Percentiles rank a stretch among this genome's conserved stretches.
phyloP scores from a whole-genome alignment of 2,888 invertebrate genomes.

The Aphelenchoides bicaudatus region DNA sequence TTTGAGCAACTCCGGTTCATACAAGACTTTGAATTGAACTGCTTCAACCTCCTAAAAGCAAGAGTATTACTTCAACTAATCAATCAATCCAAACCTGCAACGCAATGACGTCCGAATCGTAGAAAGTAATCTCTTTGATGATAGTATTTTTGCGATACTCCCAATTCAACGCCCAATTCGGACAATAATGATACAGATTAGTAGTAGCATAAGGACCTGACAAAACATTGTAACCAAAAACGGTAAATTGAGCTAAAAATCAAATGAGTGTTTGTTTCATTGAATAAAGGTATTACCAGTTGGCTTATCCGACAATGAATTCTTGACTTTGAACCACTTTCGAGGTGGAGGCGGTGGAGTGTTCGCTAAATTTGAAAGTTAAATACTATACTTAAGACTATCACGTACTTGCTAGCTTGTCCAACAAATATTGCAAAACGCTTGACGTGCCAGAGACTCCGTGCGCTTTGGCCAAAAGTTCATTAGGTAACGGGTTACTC shows the following conservation, averaged over 20 bases:
- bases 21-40: constrained; percentile 94
- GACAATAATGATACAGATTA: constrained; percentile 97
- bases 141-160: constrained; percentile 96
- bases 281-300: constrained; percentile 40
- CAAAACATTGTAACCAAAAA: constrained; percentile 98
- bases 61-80: constrained; percentile 4
- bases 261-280: constrained; percentile 10
- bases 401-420: constrained; percentile 85
- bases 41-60: constrained; percentile 86
- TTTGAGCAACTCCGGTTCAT: constrained; percentile 86
- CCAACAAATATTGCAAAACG: constrained; percentile 87
- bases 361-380: constrained; percentile 21
- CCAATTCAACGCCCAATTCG: constrained; percentile 97
- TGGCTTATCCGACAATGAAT: constrained; percentile 51
- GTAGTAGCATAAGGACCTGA: constrained; percentile 98
- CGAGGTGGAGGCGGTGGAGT: constrained; percentile 31
- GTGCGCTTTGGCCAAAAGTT: constrained; percentile 83
- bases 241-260: constrained; percentile 72
- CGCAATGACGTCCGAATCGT: constrained; percentile 93
- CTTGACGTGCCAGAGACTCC: constrained; percentile 90
- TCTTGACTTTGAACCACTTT: constrained; percentile 46
- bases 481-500: constrained; percentile 85
- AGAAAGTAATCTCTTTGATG: constrained; percentile 84
- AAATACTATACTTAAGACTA: not conserved
- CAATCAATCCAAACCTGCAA: constrained; percentile 66